Percentiles rank a stretch among this genome's conserved stretches.
Evolutionary conservation across 2,888 invertebrate genomes (phyloP).

Genomic region (Perdita meconis): DNA sequence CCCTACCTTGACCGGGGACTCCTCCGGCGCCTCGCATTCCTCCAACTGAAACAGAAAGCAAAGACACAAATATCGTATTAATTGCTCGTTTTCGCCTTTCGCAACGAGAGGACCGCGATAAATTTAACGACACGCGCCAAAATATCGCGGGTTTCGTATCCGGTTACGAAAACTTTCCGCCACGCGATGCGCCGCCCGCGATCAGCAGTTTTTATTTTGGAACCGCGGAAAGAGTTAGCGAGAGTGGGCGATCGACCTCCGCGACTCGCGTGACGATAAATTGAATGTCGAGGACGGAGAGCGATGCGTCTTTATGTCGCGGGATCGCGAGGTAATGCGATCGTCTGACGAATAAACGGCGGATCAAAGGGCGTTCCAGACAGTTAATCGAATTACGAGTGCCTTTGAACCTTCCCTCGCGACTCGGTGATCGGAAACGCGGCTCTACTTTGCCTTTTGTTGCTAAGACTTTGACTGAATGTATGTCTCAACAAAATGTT

Average conservation of each 20-base stretch:
- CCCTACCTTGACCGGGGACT: slow-evolving; percentile 68
- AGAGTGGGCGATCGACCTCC: slow-evolving; percentile 19
- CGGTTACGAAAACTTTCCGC: slow-evolving; percentile 40
- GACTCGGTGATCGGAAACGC: no score
- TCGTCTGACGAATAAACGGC: neutral
- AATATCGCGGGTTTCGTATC: slow-evolving; percentile 30
- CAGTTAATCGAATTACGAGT: neutral
- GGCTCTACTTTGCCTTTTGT: no score
- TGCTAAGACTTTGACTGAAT: no score
- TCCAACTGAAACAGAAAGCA: slow-evolving; percentile 68
- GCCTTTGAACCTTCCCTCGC: no score
- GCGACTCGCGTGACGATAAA: slow-evolving; percentile 37
- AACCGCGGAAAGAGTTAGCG: neutral
- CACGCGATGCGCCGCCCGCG: neutral
- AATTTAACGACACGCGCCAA: slow-evolving; percentile 20
- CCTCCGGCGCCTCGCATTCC: slow-evolving; percentile 60
- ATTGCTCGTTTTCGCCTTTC: slow-evolving; percentile 2
- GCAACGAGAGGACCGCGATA: neutral
- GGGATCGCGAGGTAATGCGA: slow-evolving; percentile 23
- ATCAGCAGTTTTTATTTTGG: slow-evolving; percentile 36
- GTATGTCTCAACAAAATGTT: no score
- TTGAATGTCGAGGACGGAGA: slow-evolving; percentile 29
- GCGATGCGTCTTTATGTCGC: slow-evolving; percentile 35
- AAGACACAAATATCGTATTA: slow-evolving; percentile 14
- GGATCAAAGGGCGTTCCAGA: neutral